phyloP scores from a whole-genome alignment of 2,888 invertebrate genomes.

The Gastrophysa polygoni region DNA sequence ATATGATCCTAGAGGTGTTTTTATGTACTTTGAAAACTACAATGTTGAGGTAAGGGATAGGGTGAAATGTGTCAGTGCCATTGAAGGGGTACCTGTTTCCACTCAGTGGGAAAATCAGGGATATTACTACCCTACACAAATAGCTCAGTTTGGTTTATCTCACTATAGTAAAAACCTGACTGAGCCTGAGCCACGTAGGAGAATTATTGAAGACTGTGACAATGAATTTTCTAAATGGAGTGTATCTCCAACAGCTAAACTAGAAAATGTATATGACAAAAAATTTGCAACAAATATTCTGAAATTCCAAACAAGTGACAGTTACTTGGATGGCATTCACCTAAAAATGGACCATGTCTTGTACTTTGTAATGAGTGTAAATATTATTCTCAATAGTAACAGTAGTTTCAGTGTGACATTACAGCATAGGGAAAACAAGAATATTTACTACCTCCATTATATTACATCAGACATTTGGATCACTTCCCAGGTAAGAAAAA shows the following conservation, averaged over 20 bases:
- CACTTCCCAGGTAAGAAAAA: slow-evolving; percentile 66
- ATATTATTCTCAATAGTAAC: slow-evolving; percentile 76
- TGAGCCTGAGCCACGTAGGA: slow-evolving; percentile 78
- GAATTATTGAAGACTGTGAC: slow-evolving; percentile 77
- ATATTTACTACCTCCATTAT: slow-evolving; percentile 82
- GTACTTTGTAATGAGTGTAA: slow-evolving; percentile 78
- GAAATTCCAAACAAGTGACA: slow-evolving; percentile 75
- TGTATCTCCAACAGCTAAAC: slow-evolving; percentile 71
- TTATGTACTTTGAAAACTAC: slow-evolving; percentile 97
- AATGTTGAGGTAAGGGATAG: slow-evolving; percentile 86
- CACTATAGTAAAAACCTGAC: slow-evolving; percentile 96
- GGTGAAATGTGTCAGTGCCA: slow-evolving; percentile 94
- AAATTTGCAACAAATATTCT: slow-evolving; percentile 67
- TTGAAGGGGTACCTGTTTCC: slow-evolving; percentile 93
- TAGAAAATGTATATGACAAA: slow-evolving; percentile 67
- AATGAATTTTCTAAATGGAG: slow-evolving; percentile 71
- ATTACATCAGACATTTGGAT: slow-evolving; percentile 76
- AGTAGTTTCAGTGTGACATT: slow-evolving; percentile 81
- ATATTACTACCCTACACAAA: slow-evolving; percentile 97
- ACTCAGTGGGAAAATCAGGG: slow-evolving; percentile 96
- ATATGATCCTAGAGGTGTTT: slow-evolving; percentile 89
- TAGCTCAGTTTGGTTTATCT: slow-evolving; percentile 96
- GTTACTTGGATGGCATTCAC: slow-evolving; percentile 70
- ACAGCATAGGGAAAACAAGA: slow-evolving; percentile 78
- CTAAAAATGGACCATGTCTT: slow-evolving; percentile 70